Conservation (phyloP, 2,888 invertebrate species). For the Euclidia mi region DNA sequence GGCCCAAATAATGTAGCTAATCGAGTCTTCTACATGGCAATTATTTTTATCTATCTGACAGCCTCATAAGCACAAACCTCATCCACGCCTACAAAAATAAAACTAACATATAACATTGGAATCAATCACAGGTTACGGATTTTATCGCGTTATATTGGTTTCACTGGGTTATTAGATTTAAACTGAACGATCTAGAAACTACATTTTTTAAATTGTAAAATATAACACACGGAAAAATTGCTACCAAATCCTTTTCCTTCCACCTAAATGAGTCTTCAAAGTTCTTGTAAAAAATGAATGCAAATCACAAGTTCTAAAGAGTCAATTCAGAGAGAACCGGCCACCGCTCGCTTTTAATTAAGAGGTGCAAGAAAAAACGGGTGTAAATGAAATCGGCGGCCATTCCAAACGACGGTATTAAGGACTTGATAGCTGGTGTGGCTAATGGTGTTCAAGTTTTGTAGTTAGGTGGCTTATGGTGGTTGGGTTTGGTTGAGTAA, state of each 20-base stretch:
- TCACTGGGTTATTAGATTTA: no score
- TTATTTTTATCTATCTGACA: no score
- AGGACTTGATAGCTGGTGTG: conserved; percentile 14
- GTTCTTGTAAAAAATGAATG: conserved; percentile 60
- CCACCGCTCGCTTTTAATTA: conserved; percentile 70
- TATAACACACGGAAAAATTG: no score
- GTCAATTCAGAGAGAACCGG: conserved; percentile 72
- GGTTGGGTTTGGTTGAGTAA: not conserved
- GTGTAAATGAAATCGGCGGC: conserved; percentile 61
- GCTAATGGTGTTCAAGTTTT: conserved; percentile 11
- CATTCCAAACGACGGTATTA: conserved; percentile 19
- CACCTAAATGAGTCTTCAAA: conserved; percentile 2
- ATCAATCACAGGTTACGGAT: no score
- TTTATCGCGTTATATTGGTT: no score
- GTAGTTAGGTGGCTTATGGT: not conserved
- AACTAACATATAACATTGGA: no score
- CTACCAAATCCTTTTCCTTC: not conserved
- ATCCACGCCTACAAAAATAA: no score
- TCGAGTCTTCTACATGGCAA: no score
- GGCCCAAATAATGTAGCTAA: no score
- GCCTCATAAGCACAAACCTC: no score
- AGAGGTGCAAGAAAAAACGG: conserved; percentile 57
- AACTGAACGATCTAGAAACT: no score
- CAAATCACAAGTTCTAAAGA: conserved; percentile 78
- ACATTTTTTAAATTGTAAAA: no score